These are phyloP conservation scores for Colostygia pectinataria DNA, from an alignment of 2,888 invertebrate species.

Conservation along the genomic window DNA sequence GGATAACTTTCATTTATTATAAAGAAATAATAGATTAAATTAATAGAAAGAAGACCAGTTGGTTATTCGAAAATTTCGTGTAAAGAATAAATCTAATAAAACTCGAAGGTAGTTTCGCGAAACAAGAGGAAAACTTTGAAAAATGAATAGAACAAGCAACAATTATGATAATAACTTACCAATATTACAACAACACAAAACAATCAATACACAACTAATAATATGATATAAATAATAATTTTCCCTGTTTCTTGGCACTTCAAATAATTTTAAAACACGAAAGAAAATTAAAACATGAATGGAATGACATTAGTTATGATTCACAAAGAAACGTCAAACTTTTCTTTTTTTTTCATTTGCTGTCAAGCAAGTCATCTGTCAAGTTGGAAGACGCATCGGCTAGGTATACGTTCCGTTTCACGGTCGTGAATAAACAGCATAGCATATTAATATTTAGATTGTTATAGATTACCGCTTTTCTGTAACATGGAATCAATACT, in stretches of 20 bases:
- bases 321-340: conserved; percentile 71
- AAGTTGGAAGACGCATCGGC: conserved; percentile 39
- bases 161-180: conserved; percentile 39
- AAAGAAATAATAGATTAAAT: not conserved
- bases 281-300: conserved; percentile 55
- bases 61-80: not conserved
- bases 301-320: conserved; percentile 60
- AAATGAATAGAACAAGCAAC: conserved; percentile 3
- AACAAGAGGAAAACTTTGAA: conserved; percentile 17
- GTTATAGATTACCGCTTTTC: too few species aligned
- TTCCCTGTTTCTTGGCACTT: conserved; percentile 40
- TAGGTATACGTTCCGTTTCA: conserved; percentile 62
- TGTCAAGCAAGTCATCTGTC: not conserved
- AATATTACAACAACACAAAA: conserved; percentile 32
- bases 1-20: not conserved
- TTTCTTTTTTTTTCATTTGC: conserved; percentile 53
- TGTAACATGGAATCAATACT: too few species aligned
- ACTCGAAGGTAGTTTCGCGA: conserved; percentile 24
- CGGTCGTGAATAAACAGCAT: conserved; percentile 23
- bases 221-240: conserved; percentile 28
- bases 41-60: not conserved
- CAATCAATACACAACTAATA: conserved; percentile 38
- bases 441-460: too few species aligned
- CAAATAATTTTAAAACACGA: conserved; percentile 46
- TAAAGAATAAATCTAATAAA: conserved; percentile 1